Conservation (phyloP, 2,888 invertebrate species). For the Agrotis puta region DNA sequence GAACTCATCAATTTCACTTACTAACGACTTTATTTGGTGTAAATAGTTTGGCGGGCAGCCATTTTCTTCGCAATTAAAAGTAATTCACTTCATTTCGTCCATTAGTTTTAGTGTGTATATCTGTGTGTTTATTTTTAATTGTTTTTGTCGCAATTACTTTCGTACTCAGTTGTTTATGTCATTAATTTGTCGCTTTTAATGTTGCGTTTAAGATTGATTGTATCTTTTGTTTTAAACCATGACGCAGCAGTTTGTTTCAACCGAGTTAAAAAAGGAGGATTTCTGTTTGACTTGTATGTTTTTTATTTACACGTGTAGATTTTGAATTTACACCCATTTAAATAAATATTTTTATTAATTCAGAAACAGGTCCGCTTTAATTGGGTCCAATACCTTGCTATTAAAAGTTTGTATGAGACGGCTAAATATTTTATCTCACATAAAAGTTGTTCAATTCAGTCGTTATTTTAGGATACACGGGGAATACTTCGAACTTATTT, state of each 20-base stretch:
- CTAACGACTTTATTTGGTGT: conserved; percentile 67
- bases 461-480: too few relatives aligned
- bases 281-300: too few relatives aligned
- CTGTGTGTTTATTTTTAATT: conserved; percentile 53
- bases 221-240: conserved; percentile 20
- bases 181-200: conserved; percentile 40
- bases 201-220: conserved; percentile 22
- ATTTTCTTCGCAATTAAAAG: conserved; percentile 71
- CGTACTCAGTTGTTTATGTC: conserved; percentile 16
- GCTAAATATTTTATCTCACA: too few relatives aligned
- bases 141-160: conserved; percentile 44
- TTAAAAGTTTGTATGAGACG: too few relatives aligned
- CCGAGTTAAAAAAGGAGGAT: too few relatives aligned
- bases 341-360: too few relatives aligned
- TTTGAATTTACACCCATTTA: neutral
- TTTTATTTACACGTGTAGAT: neutral
- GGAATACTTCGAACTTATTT: neutral
- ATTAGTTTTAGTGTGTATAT: conserved; percentile 52
- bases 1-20: conserved; percentile 66
- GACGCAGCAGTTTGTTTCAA: neutral
- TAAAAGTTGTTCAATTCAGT: too few relatives aligned
- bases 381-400: too few relatives aligned
- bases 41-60: conserved; percentile 68
- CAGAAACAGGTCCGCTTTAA: too few relatives aligned
- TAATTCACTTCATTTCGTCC: conserved; percentile 64